Percentiles rank a stretch among this genome's conserved stretches.
Conservation (phyloP, 1,140 invertebrate species). For the Polypedilum pembai region DNA sequence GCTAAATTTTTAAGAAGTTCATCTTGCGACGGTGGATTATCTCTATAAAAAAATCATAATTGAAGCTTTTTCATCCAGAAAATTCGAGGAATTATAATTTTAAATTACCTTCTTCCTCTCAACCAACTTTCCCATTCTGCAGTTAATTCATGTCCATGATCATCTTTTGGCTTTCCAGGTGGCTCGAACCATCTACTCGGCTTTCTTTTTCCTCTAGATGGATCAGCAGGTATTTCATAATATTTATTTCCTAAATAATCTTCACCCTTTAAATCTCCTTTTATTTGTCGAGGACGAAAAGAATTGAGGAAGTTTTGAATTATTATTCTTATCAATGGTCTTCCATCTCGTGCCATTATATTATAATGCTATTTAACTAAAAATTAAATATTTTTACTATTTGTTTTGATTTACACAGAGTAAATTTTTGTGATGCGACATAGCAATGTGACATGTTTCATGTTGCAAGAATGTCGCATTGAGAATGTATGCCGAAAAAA, state of each 20-base stretch:
- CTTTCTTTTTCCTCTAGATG: conserved; percentile 51
- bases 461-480: no score
- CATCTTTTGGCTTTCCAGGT: conserved; percentile 47
- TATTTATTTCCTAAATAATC: conserved; percentile 76
- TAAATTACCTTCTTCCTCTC: conserved; percentile 51
- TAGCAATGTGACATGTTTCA: no score
- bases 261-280: conserved; percentile 52
- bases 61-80: conserved; percentile 31
- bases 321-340: conserved; percentile 42
- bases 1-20: conserved; percentile 63
- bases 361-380: not conserved
- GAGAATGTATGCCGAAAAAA: no score
- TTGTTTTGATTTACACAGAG: no score
- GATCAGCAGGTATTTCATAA: conserved; percentile 62
- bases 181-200: conserved; percentile 64
- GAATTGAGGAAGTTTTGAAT: conserved; percentile 54
- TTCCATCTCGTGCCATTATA: not conserved
- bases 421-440: no score
- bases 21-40: conserved; percentile 59
- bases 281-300: conserved; percentile 47
- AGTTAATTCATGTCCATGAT: conserved; percentile 62
- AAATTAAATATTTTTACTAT: no score
- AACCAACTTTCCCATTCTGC: conserved; percentile 82
- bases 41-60: conserved; percentile 38
- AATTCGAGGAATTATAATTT: not conserved